phyloP scores from a whole-genome alignment of 2,113 vertebrate species.

The Siniperca chuatsi region DNA sequence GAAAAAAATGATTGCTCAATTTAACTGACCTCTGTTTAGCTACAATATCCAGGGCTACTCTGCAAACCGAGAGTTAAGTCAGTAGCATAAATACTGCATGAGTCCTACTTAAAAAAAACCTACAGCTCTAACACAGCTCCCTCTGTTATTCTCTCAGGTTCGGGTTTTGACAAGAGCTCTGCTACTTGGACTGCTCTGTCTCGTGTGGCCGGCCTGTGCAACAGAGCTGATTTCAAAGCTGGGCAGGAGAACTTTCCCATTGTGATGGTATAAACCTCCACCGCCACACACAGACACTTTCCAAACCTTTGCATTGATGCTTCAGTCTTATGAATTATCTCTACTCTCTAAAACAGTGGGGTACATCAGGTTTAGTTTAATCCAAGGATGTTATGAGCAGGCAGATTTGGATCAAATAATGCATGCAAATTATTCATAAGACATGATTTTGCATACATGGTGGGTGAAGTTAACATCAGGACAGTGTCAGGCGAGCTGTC shows the following conservation, averaged over 20 bases:
- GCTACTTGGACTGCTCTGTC: constrained; percentile 88
- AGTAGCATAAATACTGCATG: constrained; percentile 67
- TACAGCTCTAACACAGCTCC: constrained; percentile 38
- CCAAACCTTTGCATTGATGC: neutral
- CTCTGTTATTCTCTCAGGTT: constrained; percentile 80
- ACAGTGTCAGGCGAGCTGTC: constrained; percentile 19
- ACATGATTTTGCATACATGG: constrained; percentile 42
- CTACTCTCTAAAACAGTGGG: constrained; percentile 6
- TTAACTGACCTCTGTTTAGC: constrained; percentile 64
- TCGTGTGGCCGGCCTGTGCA: constrained; percentile 91
- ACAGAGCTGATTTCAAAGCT: constrained; percentile 90
- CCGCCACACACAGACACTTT: constrained; percentile 13
- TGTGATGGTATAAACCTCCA: constrained; percentile 84
- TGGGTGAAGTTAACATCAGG: constrained; percentile 42
- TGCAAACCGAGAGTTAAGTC: constrained; percentile 47
- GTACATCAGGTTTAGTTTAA: constrained; percentile 33
- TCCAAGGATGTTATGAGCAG: constrained; percentile 26
- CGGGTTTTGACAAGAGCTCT: constrained; percentile 90
- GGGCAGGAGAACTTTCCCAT: constrained; percentile 89
- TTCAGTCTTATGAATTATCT: constrained; percentile 40
- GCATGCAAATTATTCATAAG: constrained; percentile 64
- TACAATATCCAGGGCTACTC: constrained; percentile 38
- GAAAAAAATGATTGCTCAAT: constrained; percentile 45
- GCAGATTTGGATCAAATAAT: constrained; percentile 48
- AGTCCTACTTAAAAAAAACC: constrained; percentile 24